phyloP scores from a whole-genome alignment of 1,140 invertebrate genomes.

The Trichonephila inaurata region DNA sequence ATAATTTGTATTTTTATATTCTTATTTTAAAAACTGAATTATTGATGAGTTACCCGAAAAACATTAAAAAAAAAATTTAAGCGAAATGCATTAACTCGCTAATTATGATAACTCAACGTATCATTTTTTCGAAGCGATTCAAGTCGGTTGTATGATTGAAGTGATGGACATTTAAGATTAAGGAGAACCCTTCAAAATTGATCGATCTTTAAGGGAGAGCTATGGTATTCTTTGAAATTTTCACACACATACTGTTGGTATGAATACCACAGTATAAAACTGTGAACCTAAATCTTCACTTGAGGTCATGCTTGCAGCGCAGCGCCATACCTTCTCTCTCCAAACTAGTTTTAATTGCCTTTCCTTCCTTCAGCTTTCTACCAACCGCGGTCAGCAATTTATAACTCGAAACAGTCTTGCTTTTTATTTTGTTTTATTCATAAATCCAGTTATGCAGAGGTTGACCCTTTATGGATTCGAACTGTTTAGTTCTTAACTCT shows the following conservation, averaged over 20 bases:
- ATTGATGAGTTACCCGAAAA: no score
- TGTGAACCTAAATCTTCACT: background rate
- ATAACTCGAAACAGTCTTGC: conserved; percentile 36
- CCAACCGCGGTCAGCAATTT: conserved; percentile 47
- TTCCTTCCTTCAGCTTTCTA: background rate
- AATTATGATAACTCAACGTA: no score
- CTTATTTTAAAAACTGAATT: no score
- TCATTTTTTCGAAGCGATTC: no score
- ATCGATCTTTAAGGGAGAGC: no score
- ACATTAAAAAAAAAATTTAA: no score
- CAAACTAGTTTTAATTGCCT: conserved; percentile 57
- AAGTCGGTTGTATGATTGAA: no score
- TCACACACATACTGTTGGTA: background rate
- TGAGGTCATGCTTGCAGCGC: background rate
- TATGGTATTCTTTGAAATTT: background rate
- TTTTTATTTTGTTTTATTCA: conserved; percentile 42
- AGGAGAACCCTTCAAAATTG: no score
- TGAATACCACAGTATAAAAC: background rate
- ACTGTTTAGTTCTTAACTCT: background rate
- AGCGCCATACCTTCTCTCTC: conserved; percentile 5
- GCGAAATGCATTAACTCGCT: no score
- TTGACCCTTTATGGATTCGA: conserved; percentile 46
- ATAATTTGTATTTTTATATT: no score
- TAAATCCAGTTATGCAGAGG: conserved; percentile 57
- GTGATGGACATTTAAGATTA: no score